Evolutionary conservation across 2,113 vertebrate genomes (phyloP), one percentile per base, ranked within the genome.

Genomic region (Chionis minor): DNA sequence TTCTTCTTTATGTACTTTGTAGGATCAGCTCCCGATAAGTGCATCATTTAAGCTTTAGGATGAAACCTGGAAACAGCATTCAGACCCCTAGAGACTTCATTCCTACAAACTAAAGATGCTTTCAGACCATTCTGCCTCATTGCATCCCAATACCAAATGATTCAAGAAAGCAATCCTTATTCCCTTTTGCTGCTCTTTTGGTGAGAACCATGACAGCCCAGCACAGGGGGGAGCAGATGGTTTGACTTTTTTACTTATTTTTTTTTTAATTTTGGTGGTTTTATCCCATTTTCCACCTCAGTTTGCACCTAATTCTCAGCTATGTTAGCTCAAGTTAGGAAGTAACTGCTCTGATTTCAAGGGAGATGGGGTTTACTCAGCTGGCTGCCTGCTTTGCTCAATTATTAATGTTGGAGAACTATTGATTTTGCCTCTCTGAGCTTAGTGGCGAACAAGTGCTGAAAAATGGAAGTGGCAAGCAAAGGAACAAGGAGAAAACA

Each of bases 61-160:
- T 82, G 40, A 93, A 96, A 90, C 54, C 44, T 88, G 78, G 26
- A 96, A 94, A 95, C 54, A 92, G 78, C 84, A 89, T 81, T 92
- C 28, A 84, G 78, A 81, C 40, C 88, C 90, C 88, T 83, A 65
- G 83, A 81, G 94, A 92, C 44, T 75, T 91, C 27, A 30, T 49
- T 92, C 73, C 86, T 81, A 59, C 70, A 85, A 81, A 84, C 63
- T 67, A 90, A 90, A 84, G 58, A 89, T 80, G 86, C 74, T 95
- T 96, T 95, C 92, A 94, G 80, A 63, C 38, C 58, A 69, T 94
- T 95, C 81, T 87, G 83, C 92, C 62, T 94, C 83, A 96, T 82
- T 95, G 54, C 73, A 92, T 56, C 81, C 71, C 0, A 0, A 87
- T 35, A 80, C 27, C 19, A 5, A 88, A 66, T 33, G 42, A 80